phyloP scores from a whole-genome alignment of 64 coral and sea anemone species.

The Porites lutea region DNA sequence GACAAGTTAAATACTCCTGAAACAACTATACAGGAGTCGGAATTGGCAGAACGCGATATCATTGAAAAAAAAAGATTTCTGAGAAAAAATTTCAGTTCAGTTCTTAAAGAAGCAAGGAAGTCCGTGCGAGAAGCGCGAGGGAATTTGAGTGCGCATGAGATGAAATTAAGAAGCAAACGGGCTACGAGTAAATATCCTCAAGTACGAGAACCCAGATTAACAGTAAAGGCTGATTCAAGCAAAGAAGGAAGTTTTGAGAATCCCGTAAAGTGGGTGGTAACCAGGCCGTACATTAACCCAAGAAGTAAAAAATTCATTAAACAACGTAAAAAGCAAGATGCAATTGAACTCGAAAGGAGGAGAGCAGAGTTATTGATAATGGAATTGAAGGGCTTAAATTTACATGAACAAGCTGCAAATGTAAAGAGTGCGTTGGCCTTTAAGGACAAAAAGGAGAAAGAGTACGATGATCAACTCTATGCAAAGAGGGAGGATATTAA shows the following conservation, averaged over 20 bases:
- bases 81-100: constrained; percentile 5
- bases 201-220: not conserved
- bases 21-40: not conserved
- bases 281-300: not conserved
- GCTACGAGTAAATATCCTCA: not conserved
- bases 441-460: constrained; percentile 12
- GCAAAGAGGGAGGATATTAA: not conserved
- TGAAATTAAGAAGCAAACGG: not conserved
- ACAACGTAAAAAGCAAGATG: constrained; percentile 4
- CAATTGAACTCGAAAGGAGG: not conserved
- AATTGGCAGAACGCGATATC: not conserved
- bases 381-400: not conserved
- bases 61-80: constrained; percentile 13
- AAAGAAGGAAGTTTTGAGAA: not conserved
- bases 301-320: not conserved
- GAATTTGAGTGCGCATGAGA: not conserved
- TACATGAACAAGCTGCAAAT: constrained; percentile 8
- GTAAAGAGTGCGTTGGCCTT: not conserved
- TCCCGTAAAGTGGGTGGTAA: not conserved
- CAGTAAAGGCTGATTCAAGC: not conserved
- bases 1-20: not conserved
- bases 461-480: not conserved
- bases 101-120: constrained; percentile 24
- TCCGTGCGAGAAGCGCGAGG: not conserved
- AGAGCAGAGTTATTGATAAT: constrained; percentile 3